Evolutionary conservation across 2,113 vertebrate genomes (phyloP), one percentile per base, ranked within the genome.

Genomic region (Stigmatopora argus): DNA sequence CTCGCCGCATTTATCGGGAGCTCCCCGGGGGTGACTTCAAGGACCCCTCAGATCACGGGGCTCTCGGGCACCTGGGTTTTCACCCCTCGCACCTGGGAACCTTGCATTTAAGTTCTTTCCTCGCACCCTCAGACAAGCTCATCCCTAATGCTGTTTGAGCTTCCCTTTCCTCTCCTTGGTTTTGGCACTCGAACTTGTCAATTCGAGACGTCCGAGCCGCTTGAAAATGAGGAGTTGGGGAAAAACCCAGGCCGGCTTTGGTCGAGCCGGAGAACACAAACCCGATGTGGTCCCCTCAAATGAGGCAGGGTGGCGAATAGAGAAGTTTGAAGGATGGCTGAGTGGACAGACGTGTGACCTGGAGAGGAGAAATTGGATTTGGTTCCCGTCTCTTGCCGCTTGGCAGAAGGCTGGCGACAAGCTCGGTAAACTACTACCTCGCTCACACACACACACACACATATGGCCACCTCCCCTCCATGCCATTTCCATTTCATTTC

Each of bases 401-500:
- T 80, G 74, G 81, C 79, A 83, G 75, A 84, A 46, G 76, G 80
- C 69, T 84, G 83, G 83, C 76, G 70, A 83, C 79, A 73, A 84
- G 82, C 84, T 87, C 55, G 67, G 86, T 89, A 89, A 89, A 90
- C 86, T 78, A 83, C 77, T 49, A 70, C 17, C 21, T 23, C 62
- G 5, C 51, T 18, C 35, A 55, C 70, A 38, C 68, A 21, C 62
- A 23, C 60, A 19, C 67, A 10, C 53, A 56, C 66, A 63, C 65
- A 65, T 38, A 49, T 26, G 46, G 12, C 4, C 66, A 44, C 60
- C 62, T 71, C 74, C 64, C 58, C 51, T 64, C 68, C 45, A 81
- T 52, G 78, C 72, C 81, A 85, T 85, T 89, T 86, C 78, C 85
- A 88, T 86, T 86, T 84, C 71, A 80, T 89, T 90, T 85, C 86